phyloP scores from a whole-genome alignment of 2,113 vertebrate species.

The Mustela nigripes region DNA sequence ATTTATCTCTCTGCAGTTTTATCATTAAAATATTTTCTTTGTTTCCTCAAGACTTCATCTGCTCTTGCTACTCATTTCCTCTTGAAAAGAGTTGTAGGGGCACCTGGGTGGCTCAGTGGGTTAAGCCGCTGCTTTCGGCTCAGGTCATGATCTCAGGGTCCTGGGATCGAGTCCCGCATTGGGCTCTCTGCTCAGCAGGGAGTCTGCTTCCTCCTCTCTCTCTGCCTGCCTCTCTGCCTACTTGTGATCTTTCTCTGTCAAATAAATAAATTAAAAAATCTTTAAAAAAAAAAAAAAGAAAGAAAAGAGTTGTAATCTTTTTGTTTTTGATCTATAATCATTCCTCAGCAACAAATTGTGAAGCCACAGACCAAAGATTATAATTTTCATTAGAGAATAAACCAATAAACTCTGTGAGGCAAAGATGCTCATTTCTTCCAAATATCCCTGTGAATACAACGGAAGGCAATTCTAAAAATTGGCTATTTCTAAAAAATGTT shows the following conservation, averaged over 20 bases:
- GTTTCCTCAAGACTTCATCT: conserved; percentile 58
- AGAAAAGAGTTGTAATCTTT: conserved; percentile 66
- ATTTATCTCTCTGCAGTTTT: background rate
- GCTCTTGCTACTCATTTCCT: conserved; percentile 58
- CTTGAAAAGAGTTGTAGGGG: conserved; percentile 56
- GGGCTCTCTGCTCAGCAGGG: too few relatives aligned
- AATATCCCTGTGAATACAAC: conserved; percentile 14
- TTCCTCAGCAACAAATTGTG: conserved; percentile 62
- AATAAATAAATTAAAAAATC: too few relatives aligned
- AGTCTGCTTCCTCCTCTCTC: too few relatives aligned
- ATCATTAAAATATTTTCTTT: conserved; percentile 73
- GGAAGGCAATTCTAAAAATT: conserved; percentile 61
- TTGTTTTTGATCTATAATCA: conserved; percentile 65
- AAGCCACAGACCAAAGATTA: conserved; percentile 44
- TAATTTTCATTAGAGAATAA: conserved; percentile 67
- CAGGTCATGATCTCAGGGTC: too few relatives aligned
- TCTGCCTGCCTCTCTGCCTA: too few relatives aligned
- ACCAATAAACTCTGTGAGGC: conserved; percentile 49
- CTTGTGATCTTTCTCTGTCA: too few relatives aligned
- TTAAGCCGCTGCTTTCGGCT: too few relatives aligned
- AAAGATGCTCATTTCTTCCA: conserved; percentile 52
- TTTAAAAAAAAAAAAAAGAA: background rate
- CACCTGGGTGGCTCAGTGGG: too few relatives aligned
- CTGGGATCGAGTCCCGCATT: too few relatives aligned
- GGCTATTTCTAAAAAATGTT: background rate